phyloP scores from a whole-genome alignment of 2,888 invertebrate genomes.

The Hemithea aestivaria region DNA sequence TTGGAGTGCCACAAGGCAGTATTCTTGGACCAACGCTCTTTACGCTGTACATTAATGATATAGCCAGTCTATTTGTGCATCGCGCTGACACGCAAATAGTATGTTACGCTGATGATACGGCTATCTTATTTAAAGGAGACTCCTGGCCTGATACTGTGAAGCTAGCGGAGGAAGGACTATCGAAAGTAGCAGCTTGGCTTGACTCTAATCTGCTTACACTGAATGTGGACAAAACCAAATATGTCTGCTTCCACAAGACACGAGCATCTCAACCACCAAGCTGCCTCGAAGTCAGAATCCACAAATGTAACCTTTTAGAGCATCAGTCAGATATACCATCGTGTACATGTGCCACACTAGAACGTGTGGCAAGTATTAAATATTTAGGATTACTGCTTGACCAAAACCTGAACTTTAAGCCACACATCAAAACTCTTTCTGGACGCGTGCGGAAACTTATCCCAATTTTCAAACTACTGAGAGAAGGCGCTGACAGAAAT shows the following conservation, averaged over 20 bases:
- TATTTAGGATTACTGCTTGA: not conserved
- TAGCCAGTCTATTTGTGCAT: not conserved
- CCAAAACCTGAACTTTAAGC: not conserved
- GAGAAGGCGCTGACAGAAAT: not conserved
- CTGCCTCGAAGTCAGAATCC: not conserved
- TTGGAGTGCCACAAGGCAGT: not conserved
- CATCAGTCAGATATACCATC: not conserved
- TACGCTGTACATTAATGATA: not conserved
- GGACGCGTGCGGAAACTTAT: not conserved
- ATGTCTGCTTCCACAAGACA: not conserved
- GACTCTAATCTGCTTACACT: not conserved
- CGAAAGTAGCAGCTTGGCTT: not conserved
- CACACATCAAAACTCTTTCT: not conserved
- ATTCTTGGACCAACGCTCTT: not conserved
- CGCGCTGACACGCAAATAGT: not conserved
- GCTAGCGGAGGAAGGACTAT: not conserved
- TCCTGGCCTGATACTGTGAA: not conserved
- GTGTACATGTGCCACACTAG: not conserved
- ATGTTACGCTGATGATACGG: slow-evolving; percentile 3
- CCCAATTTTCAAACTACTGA: not conserved
- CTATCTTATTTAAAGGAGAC: not conserved
- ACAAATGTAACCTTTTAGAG: not conserved
- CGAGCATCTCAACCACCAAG: not conserved
- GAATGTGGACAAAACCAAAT: not conserved
- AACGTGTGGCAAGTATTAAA: not conserved